These are phyloP conservation scores for Sphenodon punctatus DNA, from an alignment of 2,797 vertebrate genomes.

Conservation along the genomic window DNA sequence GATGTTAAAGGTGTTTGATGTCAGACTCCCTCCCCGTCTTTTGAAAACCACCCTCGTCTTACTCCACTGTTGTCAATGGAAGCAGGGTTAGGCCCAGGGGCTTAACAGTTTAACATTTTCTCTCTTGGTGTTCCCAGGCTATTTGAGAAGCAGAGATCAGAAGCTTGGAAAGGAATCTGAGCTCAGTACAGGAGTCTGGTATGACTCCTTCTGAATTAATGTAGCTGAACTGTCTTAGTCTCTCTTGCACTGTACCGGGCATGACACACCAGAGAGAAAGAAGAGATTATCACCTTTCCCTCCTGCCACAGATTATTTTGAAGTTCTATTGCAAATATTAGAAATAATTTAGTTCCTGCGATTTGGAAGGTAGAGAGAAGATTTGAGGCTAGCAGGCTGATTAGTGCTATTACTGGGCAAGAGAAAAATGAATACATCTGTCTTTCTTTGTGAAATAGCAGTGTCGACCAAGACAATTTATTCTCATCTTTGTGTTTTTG, in stretches of 20 bases:
- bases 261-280: neutral
- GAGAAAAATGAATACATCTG: neutral
- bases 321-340: neutral
- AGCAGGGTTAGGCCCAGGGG: neutral
- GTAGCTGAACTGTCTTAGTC: neutral
- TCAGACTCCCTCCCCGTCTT: neutral
- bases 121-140: neutral
- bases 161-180: neutral
- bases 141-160: neutral
- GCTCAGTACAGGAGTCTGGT: neutral
- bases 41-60: neutral
- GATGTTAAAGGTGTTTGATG: neutral
- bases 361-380: neutral
- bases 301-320: neutral
- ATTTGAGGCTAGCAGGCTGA: neutral
- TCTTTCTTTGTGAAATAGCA: neutral
- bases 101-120: neutral
- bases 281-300: neutral
- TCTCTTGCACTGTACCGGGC: neutral
- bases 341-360: neutral
- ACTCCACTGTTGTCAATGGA: neutral
- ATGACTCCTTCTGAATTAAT: neutral
- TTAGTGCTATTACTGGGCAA: neutral
- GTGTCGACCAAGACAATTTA: neutral
- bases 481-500: rapidly evolving